Base-by-base conservation (phyloP, 2,888 invertebrate species). In the Epinotia demarniana region DNA sequence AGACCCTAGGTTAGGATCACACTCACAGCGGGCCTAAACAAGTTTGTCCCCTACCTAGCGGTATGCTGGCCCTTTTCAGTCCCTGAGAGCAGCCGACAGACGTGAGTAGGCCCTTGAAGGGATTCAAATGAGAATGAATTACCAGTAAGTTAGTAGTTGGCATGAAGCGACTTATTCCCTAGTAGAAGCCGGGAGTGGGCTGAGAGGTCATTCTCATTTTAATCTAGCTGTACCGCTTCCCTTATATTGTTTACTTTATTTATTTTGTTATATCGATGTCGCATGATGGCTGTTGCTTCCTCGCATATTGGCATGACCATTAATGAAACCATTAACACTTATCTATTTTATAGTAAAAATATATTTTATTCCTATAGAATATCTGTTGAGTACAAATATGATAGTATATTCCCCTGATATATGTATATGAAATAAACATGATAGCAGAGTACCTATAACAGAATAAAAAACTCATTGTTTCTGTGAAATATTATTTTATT, bases 121-220 rank as follows among this genome's bases (percentile, higher is more conserved):
- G 92, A 92, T 93, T 90, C 78, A 92, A 93, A 93, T 93, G 93
- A 93, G 93, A 93, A 93, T 93, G 93, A 86, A 81, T 77, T 77
- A 39, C 13, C 19, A 18, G 33, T 62, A 53, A 57, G 39, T 69
- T 23, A 75, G 78, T 80, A 79, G 78, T 74, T 77, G 82, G 83
- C 82, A 89, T 89, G 88, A 81, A 80, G 76, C 77, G 83, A 80
- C 77, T 79, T 80, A 78, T 76, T 71, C 72, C 33, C 19, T 60
- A 66, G 77, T 57, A 70, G 73, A 13, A n/a, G 72, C 77, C 79
- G 79, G 80, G 77, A 66, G 78, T 78, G 77, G 86, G 88, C 85
- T 83, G 81, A 80, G 80, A 84, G 92, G 91, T 88, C 92, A 93
- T 93, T 93, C 93, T 93, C 93, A 90, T 92, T 93, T 93, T 83